Percentiles rank a stretch among this genome's conserved stretches.
These are phyloP conservation scores for Nansenia antarctica DNA, from an alignment of 2,113 vertebrate genomes.

Conservation along the genomic window DNA sequence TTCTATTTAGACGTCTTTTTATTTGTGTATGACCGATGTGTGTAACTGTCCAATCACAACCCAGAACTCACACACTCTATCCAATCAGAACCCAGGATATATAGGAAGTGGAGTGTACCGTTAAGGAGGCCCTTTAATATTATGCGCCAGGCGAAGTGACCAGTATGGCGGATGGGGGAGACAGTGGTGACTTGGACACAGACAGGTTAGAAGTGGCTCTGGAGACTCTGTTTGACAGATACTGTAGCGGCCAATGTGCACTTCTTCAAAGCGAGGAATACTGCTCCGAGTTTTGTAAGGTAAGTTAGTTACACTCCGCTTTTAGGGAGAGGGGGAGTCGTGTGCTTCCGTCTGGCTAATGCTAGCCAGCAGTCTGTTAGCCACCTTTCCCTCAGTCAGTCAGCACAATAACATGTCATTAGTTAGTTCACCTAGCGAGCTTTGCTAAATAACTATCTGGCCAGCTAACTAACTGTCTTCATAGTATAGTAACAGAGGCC, in stretches of 20 bases:
- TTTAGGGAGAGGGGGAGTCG: neutral
- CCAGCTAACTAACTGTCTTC: neutral
- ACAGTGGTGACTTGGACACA: conserved; percentile 93
- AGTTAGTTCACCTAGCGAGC: conserved; percentile 36
- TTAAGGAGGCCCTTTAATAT: neutral
- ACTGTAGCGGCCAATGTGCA: conserved; percentile 57
- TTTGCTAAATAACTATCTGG: too few relatives aligned
- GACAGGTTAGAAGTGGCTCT: conserved; percentile 87
- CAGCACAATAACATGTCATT: neutral
- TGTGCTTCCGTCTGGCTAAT: neutral
- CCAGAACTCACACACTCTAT: too few relatives aligned
- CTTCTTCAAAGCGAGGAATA: conserved; percentile 82
- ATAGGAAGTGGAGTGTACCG: neutral
- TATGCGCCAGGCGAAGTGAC: conserved; percentile 80
- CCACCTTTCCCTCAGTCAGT: neutral
- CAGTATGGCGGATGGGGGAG: conserved; percentile 98
- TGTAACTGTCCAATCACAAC: too few relatives aligned
- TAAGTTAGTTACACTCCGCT: conserved; percentile 55
- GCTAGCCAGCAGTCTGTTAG: conserved; percentile 12
- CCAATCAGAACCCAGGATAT: neutral
- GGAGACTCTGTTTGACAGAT: conserved; percentile 74
- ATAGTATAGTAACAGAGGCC: neutral
- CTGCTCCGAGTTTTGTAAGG: conserved; percentile 90
- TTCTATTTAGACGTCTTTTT: too few relatives aligned
- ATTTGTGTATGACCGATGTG: too few relatives aligned